phyloP scores from a whole-genome alignment of 2,888 invertebrate species.

The Metalampra italica region DNA sequence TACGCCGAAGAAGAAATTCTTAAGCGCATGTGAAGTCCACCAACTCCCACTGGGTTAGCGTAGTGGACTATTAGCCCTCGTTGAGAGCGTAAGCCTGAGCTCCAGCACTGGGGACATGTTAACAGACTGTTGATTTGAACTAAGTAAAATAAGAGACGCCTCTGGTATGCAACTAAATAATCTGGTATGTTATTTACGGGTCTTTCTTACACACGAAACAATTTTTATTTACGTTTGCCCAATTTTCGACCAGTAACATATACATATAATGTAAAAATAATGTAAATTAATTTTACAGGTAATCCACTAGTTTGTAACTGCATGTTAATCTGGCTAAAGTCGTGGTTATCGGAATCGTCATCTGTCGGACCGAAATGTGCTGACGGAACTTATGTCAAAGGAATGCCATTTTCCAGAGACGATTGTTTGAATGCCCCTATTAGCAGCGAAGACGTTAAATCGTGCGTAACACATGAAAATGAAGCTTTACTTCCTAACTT shows the following conservation, averaged over 20 bases:
- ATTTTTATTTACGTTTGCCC: too few species aligned
- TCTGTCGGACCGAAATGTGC: constrained; percentile 87
- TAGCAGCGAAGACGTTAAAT: constrained; percentile 78
- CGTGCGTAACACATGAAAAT: constrained; percentile 82
- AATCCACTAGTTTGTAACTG: constrained; percentile 92
- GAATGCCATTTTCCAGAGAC: constrained; percentile 83
- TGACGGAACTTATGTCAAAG: constrained; percentile 87
- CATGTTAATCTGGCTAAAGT: constrained; percentile 89
- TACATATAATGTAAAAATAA: background rate
- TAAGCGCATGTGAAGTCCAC: too few species aligned
- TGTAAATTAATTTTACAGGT: constrained; percentile 71
- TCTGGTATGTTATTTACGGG: too few species aligned
- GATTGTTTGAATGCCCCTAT: constrained; percentile 78
- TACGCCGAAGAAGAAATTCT: too few species aligned
- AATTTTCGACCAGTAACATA: background rate
- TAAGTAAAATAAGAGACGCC: too few species aligned
- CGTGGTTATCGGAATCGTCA: constrained; percentile 88
- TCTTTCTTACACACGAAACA: too few species aligned
- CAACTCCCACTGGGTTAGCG: too few species aligned
- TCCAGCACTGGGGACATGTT: too few species aligned
- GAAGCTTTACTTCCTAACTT: constrained; percentile 77
- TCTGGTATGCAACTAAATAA: too few species aligned
- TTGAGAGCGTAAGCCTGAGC: too few species aligned
- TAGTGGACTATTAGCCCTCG: too few species aligned
- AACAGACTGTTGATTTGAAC: too few species aligned